A percentile compares a stretch with the other conserved stretches of the same genome.
Evolutionary conservation across 2,888 invertebrate genomes (phyloP).

Genomic region (Cheilosia impressa): DNA sequence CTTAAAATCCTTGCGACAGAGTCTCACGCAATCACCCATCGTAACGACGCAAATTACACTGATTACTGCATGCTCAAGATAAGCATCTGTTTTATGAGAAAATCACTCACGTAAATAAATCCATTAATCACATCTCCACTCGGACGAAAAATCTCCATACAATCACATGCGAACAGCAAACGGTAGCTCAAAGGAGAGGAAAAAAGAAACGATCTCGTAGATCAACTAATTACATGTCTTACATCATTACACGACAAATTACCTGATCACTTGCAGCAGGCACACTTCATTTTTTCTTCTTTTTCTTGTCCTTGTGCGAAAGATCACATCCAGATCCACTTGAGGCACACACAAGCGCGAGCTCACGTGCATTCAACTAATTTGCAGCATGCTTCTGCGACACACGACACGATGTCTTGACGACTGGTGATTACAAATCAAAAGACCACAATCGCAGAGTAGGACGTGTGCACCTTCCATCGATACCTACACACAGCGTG

Average conservation of each 20-base stretch:
- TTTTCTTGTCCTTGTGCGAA: constrained; percentile 42
- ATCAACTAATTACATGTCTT: constrained; percentile 50
- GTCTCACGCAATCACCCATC: constrained; percentile 20
- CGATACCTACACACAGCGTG: constrained; percentile 29
- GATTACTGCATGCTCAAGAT: constrained; percentile 35
- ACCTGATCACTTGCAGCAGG: constrained; percentile 37
- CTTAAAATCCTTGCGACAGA: not conserved
- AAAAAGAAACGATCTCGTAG: constrained; percentile 10
- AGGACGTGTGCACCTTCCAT: constrained; percentile 65
- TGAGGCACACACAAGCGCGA: constrained; percentile 27
- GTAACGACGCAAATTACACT: constrained; percentile 17
- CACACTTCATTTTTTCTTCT: not conserved
- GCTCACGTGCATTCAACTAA: constrained; percentile 58
- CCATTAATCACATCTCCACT: constrained; percentile 33
- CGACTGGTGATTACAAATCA: constrained; percentile 62
- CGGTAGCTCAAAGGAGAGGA: constrained; percentile 7
- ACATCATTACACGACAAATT: constrained; percentile 64
- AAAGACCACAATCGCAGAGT: constrained; percentile 43
- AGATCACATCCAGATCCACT: constrained; percentile 48
- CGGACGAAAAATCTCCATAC: not conserved
- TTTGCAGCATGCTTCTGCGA: constrained; percentile 60
- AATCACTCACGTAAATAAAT: constrained; percentile 57
- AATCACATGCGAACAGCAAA: not conserved
- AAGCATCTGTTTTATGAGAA: constrained; percentile 41
- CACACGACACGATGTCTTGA: constrained; percentile 51